These are phyloP conservation scores for Thinocorus orbignyianus DNA, from an alignment of 2,113 vertebrate genomes.

Conservation along the genomic window DNA sequence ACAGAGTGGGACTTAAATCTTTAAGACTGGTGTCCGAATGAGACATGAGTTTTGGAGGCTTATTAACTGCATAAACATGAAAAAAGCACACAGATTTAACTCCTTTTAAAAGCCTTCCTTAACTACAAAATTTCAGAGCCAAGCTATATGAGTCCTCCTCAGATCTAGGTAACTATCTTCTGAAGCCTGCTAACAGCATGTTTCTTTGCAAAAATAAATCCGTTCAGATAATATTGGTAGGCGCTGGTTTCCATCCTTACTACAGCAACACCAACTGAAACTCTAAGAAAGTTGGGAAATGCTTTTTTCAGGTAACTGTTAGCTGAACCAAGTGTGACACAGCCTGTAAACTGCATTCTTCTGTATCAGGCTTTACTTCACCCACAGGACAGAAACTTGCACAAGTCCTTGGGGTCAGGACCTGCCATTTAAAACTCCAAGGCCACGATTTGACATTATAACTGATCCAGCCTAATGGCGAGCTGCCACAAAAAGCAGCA, in stretches of 20 bases:
- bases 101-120: background rate
- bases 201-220: background rate
- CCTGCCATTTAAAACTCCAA: background rate
- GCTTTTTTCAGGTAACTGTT: background rate
- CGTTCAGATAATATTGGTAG: background rate
- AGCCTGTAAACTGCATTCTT: background rate
- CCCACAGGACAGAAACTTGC: background rate
- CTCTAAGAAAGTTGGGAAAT: background rate
- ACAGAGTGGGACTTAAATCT: background rate
- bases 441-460: background rate
- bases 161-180: background rate
- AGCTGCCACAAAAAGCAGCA: background rate
- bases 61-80: background rate
- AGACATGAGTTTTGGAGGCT: background rate
- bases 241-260: background rate
- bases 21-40: background rate
- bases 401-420: background rate
- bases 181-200: background rate
- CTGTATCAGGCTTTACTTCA: background rate
- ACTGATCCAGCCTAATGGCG: background rate
- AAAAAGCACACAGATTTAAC: background rate
- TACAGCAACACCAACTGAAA: background rate
- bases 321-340: background rate
- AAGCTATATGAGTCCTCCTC: background rate
- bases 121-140: background rate